Base-by-base conservation (phyloP, 2,888 invertebrate species). In the Tolmerus cingulatus region DNA sequence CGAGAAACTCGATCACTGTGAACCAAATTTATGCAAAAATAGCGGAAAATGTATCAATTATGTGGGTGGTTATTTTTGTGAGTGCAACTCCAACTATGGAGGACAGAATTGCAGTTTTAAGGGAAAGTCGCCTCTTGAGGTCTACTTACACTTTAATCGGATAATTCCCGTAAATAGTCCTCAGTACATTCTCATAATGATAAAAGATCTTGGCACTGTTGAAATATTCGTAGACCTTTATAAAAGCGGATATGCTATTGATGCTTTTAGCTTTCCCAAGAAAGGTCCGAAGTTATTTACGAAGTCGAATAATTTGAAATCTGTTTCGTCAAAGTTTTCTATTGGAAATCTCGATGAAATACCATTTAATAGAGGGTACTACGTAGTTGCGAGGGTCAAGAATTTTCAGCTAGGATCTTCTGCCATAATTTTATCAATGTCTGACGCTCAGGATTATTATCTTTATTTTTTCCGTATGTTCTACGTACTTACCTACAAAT, bases 71-170 rank as follows among this genome's bases (percentile, higher is more conserved):
- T 85, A 23, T n/a, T 30, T 27, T 23, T 87, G 87, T 23, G 46
- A 57, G 14, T 87, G 87, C 51, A 3, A 30, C n/a, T 23, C 14
- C 5, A 43, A 27, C 9, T 84, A 51, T 76, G 77, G 30, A 5
- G 87, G 84, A n/a, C 85, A 87, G 46, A 77, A 85, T 66, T 87
- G 87, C 46, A 79, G 79, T 51, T 40, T 57, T 23, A 37, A n/a
- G 7, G 27, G 9, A 0, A 57, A 57, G 7, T 12, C 14, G 16
- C 2, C 12, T 27, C 19, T 87, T 87, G 79, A 77, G 3, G 30
- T 87, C 5, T 19, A 87, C 23, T n/a, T 87, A 14, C 87, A 77
- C 55, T 88, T 87, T 46, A 88, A 88, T 27, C 12, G 51, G 16
- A 27, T 79, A 16, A 12, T 51, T 16, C 51, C 8, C 46, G 74